Conservation (phyloP, 1,140 invertebrate genomes). For the Phymorhynchus buccinoides region DNA sequence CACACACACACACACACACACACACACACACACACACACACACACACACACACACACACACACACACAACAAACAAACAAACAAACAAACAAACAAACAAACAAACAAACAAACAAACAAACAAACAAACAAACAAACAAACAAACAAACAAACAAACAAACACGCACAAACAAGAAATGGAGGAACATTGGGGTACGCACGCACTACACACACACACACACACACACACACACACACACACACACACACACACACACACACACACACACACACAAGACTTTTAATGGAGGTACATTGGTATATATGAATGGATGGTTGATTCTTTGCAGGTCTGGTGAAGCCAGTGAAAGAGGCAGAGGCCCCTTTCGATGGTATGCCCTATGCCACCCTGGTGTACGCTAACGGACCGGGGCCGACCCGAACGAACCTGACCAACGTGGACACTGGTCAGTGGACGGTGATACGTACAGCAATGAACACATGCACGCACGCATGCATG, state of each 20-base stretch:
- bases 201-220: too few relatives aligned
- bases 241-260: background rate
- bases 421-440: conserved; percentile 69
- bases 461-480: too few relatives aligned
- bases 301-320: background rate
- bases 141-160: conserved; percentile 1
- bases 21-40: conserved; percentile 24
- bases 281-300: background rate
- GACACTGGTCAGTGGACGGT: conserved; percentile 68
- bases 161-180: background rate
- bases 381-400: conserved; percentile 72
- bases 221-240: conserved; percentile 3
- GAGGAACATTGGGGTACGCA: background rate
- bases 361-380: conserved; percentile 58
- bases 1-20: too few relatives aligned
- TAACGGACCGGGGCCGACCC: conserved; percentile 69
- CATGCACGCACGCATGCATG: too few relatives aligned
- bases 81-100: too few relatives aligned
- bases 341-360: background rate
- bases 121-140: conserved; percentile 1
- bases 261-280: conserved; percentile 17
- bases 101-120: background rate
- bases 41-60: conserved; percentile 24
- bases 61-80: too few relatives aligned
- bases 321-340: background rate